Evolutionary conservation across 2,113 vertebrate species (phyloP).

Genomic region (Corythornis cristatus): DNA sequence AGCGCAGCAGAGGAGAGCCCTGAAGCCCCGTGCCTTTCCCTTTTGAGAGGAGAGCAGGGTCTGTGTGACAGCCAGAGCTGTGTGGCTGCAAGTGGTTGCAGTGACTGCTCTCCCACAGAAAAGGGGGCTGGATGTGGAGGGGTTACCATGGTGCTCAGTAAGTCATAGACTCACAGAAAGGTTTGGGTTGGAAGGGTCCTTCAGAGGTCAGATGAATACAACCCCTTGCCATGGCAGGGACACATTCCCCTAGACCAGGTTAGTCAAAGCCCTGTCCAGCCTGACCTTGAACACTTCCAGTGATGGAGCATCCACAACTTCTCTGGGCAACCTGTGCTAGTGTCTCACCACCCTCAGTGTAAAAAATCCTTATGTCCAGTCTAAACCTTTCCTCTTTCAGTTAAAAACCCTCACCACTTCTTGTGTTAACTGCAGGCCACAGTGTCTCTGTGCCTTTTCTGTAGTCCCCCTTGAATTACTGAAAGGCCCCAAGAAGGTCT

Average conservation of each 20-base stretch:
- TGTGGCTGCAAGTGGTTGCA: background rate
- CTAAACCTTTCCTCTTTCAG: background rate
- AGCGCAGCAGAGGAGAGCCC: background rate
- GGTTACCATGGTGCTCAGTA: background rate
- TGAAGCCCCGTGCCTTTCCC: background rate
- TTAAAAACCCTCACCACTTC: background rate
- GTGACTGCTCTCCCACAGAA: background rate
- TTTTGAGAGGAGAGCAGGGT: background rate
- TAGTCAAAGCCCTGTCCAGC: background rate
- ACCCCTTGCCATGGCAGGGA: background rate
- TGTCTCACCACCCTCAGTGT: background rate
- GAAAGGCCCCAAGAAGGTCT: background rate
- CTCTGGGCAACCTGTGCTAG: background rate
- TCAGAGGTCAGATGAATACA: background rate
- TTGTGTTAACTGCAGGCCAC: background rate
- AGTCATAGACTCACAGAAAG: background rate
- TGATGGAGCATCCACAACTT: background rate
- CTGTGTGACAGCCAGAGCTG: background rate
- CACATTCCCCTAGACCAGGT: background rate
- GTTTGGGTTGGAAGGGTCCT: background rate
- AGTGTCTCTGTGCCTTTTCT: background rate
- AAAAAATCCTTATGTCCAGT: background rate
- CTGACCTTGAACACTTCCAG: background rate
- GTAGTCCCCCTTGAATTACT: background rate
- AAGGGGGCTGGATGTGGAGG: fast-evolving